phyloP scores from a whole-genome alignment of 2,797 vertebrate genomes.

The Chelmon rostratus region DNA sequence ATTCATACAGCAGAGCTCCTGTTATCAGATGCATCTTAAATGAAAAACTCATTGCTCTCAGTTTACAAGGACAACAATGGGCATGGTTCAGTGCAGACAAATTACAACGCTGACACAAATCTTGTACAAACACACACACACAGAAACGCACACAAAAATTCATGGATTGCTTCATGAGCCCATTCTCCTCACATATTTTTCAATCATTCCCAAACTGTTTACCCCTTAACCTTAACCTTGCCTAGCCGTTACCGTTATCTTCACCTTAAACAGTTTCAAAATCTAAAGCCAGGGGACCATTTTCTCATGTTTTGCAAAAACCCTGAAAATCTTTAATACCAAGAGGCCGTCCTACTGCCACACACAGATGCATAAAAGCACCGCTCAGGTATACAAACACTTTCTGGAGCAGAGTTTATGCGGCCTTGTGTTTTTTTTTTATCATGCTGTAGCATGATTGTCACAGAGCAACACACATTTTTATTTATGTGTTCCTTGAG shows the following conservation, averaged over 20 bases:
- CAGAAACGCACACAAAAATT: constrained; percentile 13
- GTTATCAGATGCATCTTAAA: constrained; percentile 72
- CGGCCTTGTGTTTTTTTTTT: constrained; percentile 3
- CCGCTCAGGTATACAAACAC: constrained; percentile 8
- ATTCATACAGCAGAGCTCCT: constrained; percentile 58
- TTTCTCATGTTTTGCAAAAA: constrained; percentile 26
- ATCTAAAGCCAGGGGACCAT: constrained; percentile 15
- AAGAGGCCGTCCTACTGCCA: background rate
- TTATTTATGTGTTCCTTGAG: constrained; percentile 51
- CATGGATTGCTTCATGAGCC: constrained; percentile 6
- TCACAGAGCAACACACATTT: constrained; percentile 42
- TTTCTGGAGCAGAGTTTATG: constrained; percentile 1
- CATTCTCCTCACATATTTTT: constrained; percentile 24
- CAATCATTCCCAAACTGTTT: constrained; percentile 33
- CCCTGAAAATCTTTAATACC: constrained; percentile 17
- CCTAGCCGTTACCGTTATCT: constrained; percentile 1
- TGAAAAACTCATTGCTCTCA: constrained; percentile 72
- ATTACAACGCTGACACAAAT: constrained; percentile 62
- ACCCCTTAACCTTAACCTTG: constrained; percentile 29
- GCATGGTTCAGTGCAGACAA: constrained; percentile 68
- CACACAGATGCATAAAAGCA: constrained; percentile 1
- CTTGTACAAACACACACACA: constrained; percentile 26
- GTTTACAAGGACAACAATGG: constrained; percentile 79
- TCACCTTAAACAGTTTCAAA: constrained; percentile 21
- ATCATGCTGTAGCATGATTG: constrained; percentile 20